Evolutionary conservation across 2,888 invertebrate genomes (phyloP).

Genomic region (Tenthredo amoena): DNA sequence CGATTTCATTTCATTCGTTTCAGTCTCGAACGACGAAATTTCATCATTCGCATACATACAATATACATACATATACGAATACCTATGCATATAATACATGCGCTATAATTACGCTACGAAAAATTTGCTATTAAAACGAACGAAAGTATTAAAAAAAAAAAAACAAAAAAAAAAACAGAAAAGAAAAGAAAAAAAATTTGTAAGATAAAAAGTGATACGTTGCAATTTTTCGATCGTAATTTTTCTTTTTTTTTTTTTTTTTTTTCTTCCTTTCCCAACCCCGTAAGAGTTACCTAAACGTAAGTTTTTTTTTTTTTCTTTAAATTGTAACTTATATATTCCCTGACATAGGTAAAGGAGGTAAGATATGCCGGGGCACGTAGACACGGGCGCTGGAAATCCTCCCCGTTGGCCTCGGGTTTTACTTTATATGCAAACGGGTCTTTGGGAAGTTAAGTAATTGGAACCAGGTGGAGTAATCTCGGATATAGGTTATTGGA

Average conservation of each 20-base stretch:
- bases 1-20: too few relatives aligned
- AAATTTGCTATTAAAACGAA: too few relatives aligned
- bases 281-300: slow-evolving; percentile 33
- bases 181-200: too few relatives aligned
- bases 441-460: slow-evolving; percentile 69
- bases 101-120: too few relatives aligned
- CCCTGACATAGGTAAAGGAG: slow-evolving; percentile 57
- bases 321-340: slow-evolving; percentile 59
- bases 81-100: too few relatives aligned
- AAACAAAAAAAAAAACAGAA: too few relatives aligned
- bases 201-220: neutral
- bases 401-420: slow-evolving; percentile 52
- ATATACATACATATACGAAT: too few relatives aligned
- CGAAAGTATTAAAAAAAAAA: too few relatives aligned
- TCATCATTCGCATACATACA: too few relatives aligned
- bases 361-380: slow-evolving; percentile 59
- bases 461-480: slow-evolving; percentile 66
- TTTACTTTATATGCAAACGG: slow-evolving; percentile 71
- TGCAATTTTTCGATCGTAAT: neutral
- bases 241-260: neutral
- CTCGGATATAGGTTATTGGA: slow-evolving; percentile 71
- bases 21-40: too few relatives aligned
- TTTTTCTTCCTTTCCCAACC: neutral
- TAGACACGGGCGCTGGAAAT: slow-evolving; percentile 43
- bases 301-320: slow-evolving; percentile 47